phyloP scores from a whole-genome alignment of 2,113 vertebrate genomes.

The Willisornis vidua region DNA sequence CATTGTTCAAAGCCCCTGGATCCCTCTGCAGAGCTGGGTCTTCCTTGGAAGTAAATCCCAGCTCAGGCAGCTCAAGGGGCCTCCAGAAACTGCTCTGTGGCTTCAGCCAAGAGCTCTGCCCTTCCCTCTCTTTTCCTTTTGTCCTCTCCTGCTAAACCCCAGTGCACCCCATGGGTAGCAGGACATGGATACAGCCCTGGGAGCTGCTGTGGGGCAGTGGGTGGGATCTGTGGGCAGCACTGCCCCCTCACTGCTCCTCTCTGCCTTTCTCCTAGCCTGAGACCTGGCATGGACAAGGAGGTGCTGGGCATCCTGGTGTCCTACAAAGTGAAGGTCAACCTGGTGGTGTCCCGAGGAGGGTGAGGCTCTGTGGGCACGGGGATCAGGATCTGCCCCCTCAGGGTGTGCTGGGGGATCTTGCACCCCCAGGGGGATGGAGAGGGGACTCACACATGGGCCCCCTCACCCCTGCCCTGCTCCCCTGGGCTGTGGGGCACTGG shows the following conservation, averaged over 20 bases:
- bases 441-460: accelerated
- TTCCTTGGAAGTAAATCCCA: not conserved
- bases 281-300: conserved; percentile 81
- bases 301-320: conserved; percentile 86
- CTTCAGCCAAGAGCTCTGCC: not conserved
- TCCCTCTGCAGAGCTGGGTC: not conserved
- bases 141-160: not conserved
- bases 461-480: not conserved
- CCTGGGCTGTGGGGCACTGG: accelerated
- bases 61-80: not conserved
- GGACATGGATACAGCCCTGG: not conserved
- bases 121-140: not conserved
- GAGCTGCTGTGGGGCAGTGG: accelerated
- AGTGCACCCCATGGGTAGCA: accelerated
- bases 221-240: not conserved
- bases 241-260: not conserved
- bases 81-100: not conserved
- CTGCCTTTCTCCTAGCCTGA: conserved; percentile 73
- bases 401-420: not conserved
- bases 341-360: conserved; percentile 83
- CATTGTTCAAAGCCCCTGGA: not conserved
- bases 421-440: accelerated
- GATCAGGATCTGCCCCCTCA: accelerated
- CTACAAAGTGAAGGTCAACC: conserved; percentile 89
- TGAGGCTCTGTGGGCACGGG: not conserved